phyloP scores from a whole-genome alignment of 2,797 vertebrate genomes.

The Betta splendens region DNA sequence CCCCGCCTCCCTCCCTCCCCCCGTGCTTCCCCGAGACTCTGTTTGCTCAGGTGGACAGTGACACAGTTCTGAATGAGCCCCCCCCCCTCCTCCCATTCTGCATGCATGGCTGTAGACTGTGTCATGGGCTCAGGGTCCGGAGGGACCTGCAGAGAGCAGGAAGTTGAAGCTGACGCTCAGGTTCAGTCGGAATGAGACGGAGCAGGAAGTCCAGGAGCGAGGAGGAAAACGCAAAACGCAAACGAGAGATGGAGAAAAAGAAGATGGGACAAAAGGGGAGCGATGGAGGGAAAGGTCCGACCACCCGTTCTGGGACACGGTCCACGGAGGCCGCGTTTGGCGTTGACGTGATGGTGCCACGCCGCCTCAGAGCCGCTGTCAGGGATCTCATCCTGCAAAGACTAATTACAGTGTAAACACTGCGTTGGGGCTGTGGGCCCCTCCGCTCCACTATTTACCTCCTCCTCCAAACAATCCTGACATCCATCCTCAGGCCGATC shows the following conservation, averaged over 20 bases:
- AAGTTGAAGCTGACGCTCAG: slow-evolving; percentile 82
- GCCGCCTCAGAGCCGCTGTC: slow-evolving; percentile 76
- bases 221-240: slow-evolving; percentile 42
- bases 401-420: slow-evolving; percentile 84
- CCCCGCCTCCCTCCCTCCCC: slow-evolving; percentile 22
- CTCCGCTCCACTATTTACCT: slow-evolving; percentile 79
- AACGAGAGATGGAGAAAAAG: slow-evolving; percentile 40
- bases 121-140: slow-evolving; percentile 87
- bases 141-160: slow-evolving; percentile 87
- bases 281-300: slow-evolving; percentile 57
- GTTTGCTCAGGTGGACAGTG: slow-evolving; percentile 99
- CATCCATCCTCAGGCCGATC: slow-evolving; percentile 75
- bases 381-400: slow-evolving; percentile 82
- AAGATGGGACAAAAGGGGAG: slow-evolving; percentile 18
- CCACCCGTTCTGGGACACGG: slow-evolving; percentile 81
- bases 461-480: slow-evolving; percentile 79
- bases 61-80: slow-evolving; percentile 93
- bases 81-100: slow-evolving; percentile 56
- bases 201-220: slow-evolving; percentile 71
- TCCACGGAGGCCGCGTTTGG: slow-evolving; percentile 80
- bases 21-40: slow-evolving; percentile 77
- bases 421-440: slow-evolving; percentile 75
- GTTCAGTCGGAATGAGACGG: slow-evolving; percentile 83
- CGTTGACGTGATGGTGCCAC: slow-evolving; percentile 81
- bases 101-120: slow-evolving; percentile 89